Conservation (phyloP, 30 jellyfish, hydroid and myxozoan genomes). For the Cassiopea andromeda region DNA sequence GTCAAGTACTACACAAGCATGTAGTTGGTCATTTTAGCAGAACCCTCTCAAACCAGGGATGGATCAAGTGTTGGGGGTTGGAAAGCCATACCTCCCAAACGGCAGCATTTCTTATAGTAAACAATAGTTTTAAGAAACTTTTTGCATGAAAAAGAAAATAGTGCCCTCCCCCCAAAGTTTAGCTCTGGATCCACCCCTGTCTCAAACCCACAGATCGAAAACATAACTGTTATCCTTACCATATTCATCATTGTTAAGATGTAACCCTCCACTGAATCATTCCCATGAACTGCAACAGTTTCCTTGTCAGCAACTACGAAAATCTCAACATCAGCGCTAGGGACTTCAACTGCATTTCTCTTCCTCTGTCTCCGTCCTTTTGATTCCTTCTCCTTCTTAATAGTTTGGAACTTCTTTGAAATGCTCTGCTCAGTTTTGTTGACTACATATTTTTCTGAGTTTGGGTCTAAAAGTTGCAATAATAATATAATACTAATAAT, state of each 20-base stretch:
- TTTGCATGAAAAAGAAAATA: no score
- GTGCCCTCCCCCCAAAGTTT: no score
- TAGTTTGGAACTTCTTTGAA: neutral
- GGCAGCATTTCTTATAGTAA: no score
- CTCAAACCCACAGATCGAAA: neutral
- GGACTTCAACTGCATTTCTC: slow-evolving; percentile 68
- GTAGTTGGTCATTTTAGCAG: no score
- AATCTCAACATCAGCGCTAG: slow-evolving; percentile 79
- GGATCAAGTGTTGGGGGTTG: no score
- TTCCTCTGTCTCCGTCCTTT: slow-evolving; percentile 18
- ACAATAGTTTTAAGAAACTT: no score
- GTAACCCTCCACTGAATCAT: slow-evolving; percentile 81
- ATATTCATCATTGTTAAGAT: slow-evolving; percentile 97
- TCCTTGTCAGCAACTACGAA: slow-evolving; percentile 92
- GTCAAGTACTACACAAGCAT: no score
- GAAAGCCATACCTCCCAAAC: no score
- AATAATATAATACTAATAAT: neutral
- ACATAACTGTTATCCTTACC: slow-evolving; percentile 64
- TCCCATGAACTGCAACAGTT: slow-evolving; percentile 87
- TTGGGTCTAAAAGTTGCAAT: slow-evolving; percentile 35
- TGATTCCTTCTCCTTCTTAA: neutral
- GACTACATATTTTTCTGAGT: slow-evolving; percentile 25
- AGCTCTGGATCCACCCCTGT: no score
- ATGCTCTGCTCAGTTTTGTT: slow-evolving; percentile 16
- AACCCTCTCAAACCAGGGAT: no score